Evolutionary conservation across 2,113 vertebrate species (phyloP).

Genomic region (Glaucidium brasilianum): DNA sequence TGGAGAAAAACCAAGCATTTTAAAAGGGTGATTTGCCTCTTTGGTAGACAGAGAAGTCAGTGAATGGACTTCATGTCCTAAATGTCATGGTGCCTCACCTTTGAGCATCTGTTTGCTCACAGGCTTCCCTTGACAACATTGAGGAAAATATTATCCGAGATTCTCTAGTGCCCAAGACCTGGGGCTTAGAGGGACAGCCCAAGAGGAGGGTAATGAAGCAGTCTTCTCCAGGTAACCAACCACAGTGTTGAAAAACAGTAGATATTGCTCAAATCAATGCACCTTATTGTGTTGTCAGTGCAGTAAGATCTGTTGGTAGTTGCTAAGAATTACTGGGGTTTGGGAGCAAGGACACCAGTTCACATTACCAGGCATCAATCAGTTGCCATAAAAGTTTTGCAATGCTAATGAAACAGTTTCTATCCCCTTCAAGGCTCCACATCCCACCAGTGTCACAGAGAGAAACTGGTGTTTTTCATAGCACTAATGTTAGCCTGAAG

Average conservation of each 20-base stretch:
- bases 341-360: neutral
- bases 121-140: neutral
- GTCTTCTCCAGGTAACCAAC: neutral
- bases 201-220: neutral
- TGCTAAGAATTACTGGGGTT: neutral
- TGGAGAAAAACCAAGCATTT: neutral
- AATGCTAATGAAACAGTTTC: neutral
- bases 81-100: neutral
- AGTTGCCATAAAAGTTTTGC: neutral
- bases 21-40: neutral
- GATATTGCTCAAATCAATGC: neutral
- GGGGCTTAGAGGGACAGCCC: neutral
- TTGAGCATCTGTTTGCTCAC: neutral
- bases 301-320: neutral
- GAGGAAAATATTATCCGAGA: neutral
- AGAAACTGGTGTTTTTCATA: neutral
- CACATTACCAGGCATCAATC: neutral
- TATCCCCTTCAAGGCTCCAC: neutral
- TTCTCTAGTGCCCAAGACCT: neutral
- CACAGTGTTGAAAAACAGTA: neutral
- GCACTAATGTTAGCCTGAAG: neutral
- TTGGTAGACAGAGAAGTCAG: neutral
- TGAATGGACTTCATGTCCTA: neutral
- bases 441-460: neutral
- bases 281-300: neutral